These are phyloP conservation scores for Pelodytes ibericus DNA, from an alignment of 2,797 vertebrate genomes.

Conservation along the genomic window DNA sequence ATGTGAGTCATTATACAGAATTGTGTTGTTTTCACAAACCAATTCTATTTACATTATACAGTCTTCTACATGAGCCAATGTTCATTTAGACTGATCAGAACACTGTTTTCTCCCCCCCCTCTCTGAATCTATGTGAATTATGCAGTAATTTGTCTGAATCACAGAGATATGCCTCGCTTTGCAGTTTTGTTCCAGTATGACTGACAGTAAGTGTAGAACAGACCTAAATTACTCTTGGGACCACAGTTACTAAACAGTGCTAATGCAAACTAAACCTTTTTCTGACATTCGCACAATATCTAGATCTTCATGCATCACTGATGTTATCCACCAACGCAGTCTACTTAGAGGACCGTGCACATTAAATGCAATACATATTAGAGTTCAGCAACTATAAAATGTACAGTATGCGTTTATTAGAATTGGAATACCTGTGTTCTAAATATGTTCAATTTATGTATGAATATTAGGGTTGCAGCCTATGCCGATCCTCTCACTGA, in stretches of 20 bases:
- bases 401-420: no score
- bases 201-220: not conserved
- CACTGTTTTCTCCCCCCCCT: not conserved
- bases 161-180: not conserved
- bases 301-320: no score
- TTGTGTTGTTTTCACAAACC: not conserved
- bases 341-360: no score
- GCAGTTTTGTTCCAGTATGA: not conserved
- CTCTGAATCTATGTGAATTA: not conserved
- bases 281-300: no score
- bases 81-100: not conserved
- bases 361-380: no score
- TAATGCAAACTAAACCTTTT: no score
- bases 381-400: no score
- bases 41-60: constrained; percentile 11
- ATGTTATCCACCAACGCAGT: no score
- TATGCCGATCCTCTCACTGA: no score
- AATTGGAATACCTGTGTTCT: no score
- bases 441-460: no score
- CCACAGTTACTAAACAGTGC: not conserved
- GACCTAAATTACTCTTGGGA: not conserved
- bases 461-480: no score
- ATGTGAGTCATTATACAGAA: not conserved
- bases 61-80: not conserved
- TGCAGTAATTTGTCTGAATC: constrained; percentile 2